Percentiles rank a stretch among this genome's conserved stretches.
Conservation (phyloP, 2,888 invertebrate genomes). For the Drosophila picticornis region DNA sequence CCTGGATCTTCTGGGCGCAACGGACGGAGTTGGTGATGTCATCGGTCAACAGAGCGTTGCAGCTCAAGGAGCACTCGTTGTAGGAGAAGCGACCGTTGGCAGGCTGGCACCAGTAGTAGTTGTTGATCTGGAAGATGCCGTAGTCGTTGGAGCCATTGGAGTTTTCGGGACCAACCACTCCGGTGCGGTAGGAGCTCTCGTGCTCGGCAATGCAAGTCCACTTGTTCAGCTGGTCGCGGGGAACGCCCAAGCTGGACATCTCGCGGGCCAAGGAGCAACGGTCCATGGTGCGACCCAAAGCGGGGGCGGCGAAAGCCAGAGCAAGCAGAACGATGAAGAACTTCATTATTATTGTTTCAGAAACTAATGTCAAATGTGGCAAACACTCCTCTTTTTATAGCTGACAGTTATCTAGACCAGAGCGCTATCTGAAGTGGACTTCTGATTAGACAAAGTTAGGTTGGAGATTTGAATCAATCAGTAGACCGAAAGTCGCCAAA, state of each 20-base stretch:
- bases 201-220: constrained; percentile 80
- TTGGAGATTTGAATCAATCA: constrained; percentile 2
- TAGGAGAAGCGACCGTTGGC: constrained; percentile 67
- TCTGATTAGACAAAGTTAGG: not conserved
- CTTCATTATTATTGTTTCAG: constrained; percentile 47
- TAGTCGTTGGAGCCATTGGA: constrained; percentile 85
- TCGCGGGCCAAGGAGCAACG: constrained; percentile 75
- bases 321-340: constrained; percentile 31
- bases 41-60: constrained; percentile 65
- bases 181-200: constrained; percentile 83
- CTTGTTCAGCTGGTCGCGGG: constrained; percentile 61
- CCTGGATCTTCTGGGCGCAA: constrained; percentile 70
- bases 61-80: constrained; percentile 50
- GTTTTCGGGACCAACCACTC: constrained; percentile 85
- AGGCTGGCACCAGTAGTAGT: constrained; percentile 80
- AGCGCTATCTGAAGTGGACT: not conserved
- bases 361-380: no score
- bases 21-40: constrained; percentile 66
- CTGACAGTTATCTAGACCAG: not conserved
- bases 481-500: not conserved
- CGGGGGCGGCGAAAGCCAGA: constrained; percentile 49
- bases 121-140: constrained; percentile 83
- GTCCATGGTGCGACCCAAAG: constrained; percentile 59
- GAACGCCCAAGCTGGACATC: constrained; percentile 72
- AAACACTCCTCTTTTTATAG: constrained; percentile 39